Percentiles rank a stretch among this genome's conserved stretches.
phyloP scores from a whole-genome alignment of 2,113 vertebrate genomes.

The Antechinus flavipes region DNA sequence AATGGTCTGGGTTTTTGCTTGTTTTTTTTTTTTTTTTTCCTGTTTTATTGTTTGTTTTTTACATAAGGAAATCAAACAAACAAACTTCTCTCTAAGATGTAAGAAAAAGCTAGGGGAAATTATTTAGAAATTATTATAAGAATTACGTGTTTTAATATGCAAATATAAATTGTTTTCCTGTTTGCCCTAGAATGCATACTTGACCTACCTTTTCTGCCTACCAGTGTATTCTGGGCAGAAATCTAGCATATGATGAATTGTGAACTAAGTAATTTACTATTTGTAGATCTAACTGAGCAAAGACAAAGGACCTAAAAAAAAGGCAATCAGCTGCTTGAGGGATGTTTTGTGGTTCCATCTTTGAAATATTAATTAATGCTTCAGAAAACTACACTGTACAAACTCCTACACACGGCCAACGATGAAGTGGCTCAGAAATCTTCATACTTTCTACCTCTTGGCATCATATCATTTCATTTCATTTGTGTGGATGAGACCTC shows the following conservation, averaged over 20 bases:
- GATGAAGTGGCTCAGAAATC: conserved; percentile 18
- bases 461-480: conserved; percentile 23
- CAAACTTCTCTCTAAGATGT: not conserved
- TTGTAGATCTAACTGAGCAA: conserved; percentile 60
- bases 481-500: not conserved
- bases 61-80: not conserved
- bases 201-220: conserved; percentile 55
- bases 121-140: not conserved
- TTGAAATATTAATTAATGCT: conserved; percentile 70
- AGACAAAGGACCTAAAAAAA: conserved; percentile 45
- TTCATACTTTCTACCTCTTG: not conserved
- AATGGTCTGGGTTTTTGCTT: too few species aligned
- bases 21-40: not conserved
- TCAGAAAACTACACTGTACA: conserved; percentile 43
- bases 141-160: conserved; percentile 19
- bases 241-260: conserved; percentile 64
- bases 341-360: conserved; percentile 34
- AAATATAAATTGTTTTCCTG: not conserved
- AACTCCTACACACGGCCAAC: conserved; percentile 6
- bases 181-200: not conserved
- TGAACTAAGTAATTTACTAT: conserved; percentile 70
- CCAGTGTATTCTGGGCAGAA: conserved; percentile 55
- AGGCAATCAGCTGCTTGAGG: conserved; percentile 50
- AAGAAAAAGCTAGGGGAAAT: not conserved
- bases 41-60: not conserved